Conservation (phyloP, 2,797 vertebrate species). For the Hippocampus kuda region DNA sequence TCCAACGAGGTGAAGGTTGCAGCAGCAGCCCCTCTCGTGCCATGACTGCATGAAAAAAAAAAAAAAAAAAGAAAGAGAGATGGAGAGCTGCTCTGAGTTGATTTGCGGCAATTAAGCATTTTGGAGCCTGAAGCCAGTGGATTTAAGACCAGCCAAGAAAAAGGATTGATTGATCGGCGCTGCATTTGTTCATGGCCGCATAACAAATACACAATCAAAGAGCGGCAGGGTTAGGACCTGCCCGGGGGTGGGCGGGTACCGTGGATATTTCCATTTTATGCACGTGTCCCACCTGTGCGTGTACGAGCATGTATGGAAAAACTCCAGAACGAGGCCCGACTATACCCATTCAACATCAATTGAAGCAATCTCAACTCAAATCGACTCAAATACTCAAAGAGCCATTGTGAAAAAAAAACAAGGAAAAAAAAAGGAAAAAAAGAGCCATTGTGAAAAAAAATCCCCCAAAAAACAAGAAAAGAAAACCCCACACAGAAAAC, state of each 20-base stretch:
- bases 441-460: no score
- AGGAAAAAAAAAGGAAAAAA: no score
- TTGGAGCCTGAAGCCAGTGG: conserved; percentile 66
- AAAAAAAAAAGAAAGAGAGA: not conserved
- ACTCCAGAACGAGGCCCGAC: not conserved
- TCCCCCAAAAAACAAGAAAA: no score
- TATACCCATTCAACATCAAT: not conserved
- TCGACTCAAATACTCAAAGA: no score
- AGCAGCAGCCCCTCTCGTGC: conserved; percentile 57
- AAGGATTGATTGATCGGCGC: conserved; percentile 68
- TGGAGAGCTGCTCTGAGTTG: conserved; percentile 37
- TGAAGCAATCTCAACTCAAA: not conserved
- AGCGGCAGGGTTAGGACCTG: conserved; percentile 39
- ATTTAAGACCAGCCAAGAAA: conserved; percentile 54
- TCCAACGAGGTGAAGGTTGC: conserved; percentile 75
- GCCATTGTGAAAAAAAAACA: no score
- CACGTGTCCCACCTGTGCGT: conserved; percentile 24
- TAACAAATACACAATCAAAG: conserved; percentile 70
- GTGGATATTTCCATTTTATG: conserved; percentile 19
- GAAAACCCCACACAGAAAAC: no score
- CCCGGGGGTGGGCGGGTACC: conserved; percentile 23
- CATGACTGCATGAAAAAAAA: not conserved
- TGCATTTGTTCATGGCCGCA: conserved; percentile 65
- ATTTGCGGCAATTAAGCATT: conserved; percentile 73
- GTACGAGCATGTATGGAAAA: conserved; percentile 9